These are phyloP conservation scores for Odontothrips loti DNA, from an alignment of 2,888 invertebrate genomes.

Conservation along the genomic window DNA sequence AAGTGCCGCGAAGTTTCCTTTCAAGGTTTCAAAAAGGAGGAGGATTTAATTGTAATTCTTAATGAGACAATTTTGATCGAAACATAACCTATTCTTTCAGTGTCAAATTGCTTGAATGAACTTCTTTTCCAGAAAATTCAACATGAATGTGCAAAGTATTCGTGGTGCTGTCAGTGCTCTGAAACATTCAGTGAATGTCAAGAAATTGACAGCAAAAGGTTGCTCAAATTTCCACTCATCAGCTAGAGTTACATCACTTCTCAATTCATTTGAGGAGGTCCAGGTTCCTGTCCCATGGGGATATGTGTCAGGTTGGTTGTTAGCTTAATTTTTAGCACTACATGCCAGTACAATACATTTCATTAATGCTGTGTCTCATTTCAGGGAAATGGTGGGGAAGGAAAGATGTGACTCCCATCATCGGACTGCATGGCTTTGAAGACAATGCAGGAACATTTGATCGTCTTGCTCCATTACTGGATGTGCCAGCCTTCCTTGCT, in stretches of 20 bases:
- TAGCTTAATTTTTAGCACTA: background rate
- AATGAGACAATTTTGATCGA: background rate
- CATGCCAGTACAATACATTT: background rate
- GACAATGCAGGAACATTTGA: conserved; percentile 51
- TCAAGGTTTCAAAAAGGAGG: no score
- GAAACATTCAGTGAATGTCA: background rate
- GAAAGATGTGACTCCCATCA: background rate
- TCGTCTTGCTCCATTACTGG: conserved; percentile 45
- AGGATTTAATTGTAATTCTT: background rate
- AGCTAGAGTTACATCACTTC: background rate
- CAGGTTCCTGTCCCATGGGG: background rate
- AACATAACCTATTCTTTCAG: background rate
- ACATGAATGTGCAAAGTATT: background rate
- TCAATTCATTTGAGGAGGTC: background rate
- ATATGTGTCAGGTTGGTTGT: background rate
- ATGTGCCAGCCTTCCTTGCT: conserved; percentile 45
- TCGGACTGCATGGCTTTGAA: conserved; percentile 44
- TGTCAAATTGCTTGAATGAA: no score
- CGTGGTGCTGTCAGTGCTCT: background rate
- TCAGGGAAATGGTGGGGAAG: conserved; percentile 9
- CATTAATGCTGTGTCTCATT: background rate
- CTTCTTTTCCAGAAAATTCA: background rate
- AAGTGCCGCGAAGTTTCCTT: no score
- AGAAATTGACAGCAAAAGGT: background rate
- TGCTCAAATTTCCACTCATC: background rate